A percentile compares a stretch with the other conserved stretches of the same genome.
Evolutionary conservation across 2,113 vertebrate genomes (phyloP).

Genomic region (Microcebus jonahi): DNA sequence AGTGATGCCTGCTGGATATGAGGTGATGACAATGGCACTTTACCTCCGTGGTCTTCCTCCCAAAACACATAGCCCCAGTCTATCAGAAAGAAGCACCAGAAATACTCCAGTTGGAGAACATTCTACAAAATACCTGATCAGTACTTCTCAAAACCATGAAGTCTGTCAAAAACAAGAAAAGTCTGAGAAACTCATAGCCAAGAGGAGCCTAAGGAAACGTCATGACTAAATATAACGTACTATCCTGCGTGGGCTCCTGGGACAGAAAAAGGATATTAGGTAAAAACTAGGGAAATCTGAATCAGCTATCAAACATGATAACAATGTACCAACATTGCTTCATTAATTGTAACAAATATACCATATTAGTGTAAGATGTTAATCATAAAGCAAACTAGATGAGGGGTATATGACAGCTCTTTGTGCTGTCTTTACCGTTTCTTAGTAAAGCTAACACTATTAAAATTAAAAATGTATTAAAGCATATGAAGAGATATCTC

Average conservation of each 20-base stretch:
- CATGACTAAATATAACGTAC: neutral
- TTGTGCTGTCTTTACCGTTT: neutral
- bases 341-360: neutral
- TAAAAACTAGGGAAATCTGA: neutral
- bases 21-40: neutral
- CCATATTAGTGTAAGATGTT: neutral
- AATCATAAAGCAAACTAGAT: neutral
- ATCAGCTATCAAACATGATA: neutral
- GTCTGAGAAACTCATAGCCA: neutral
- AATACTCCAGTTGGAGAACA: neutral
- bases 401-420: neutral
- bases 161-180: neutral
- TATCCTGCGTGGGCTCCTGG: neutral
- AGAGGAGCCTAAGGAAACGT: neutral
- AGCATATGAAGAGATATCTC: neutral
- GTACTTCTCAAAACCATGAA: neutral
- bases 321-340: no score
- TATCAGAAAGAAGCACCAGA: neutral
- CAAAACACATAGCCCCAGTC: neutral
- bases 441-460: neutral
- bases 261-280: neutral
- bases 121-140: neutral
- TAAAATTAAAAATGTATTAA: neutral
- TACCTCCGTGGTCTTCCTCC: neutral
- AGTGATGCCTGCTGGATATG: neutral